Percentiles rank a stretch among this genome's conserved stretches.
phyloP scores from a whole-genome alignment of 2,888 invertebrate genomes.

The Tenthredo distinguenda region DNA sequence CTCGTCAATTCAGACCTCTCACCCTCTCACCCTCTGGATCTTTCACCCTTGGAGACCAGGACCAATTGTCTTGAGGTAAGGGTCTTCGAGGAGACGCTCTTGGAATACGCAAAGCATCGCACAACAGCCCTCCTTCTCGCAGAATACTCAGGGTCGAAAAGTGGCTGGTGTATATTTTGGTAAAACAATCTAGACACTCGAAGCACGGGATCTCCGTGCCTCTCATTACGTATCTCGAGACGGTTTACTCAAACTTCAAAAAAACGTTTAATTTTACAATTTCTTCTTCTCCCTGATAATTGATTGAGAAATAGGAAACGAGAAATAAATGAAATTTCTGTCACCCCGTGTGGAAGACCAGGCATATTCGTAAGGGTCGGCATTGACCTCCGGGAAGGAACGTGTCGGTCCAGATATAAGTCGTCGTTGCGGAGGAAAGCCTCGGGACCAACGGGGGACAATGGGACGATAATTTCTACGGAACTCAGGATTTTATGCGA shows the following conservation, averaged over 20 bases:
- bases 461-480: constrained; percentile 42
- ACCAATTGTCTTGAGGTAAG: constrained; percentile 27
- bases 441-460: constrained; percentile 3
- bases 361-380: background rate
- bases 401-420: constrained; percentile 10
- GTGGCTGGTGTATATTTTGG: background rate
- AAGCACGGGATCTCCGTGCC: background rate
- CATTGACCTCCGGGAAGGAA: constrained; percentile 26
- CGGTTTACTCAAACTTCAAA: background rate
- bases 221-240: background rate
- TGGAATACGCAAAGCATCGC: constrained; percentile 15
- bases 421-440: constrained; percentile 7
- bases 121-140: background rate
- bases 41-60: background rate
- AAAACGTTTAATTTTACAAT: background rate
- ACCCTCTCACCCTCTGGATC: background rate
- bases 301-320: background rate
- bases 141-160: background rate
- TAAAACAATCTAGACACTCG: background rate
- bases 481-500: constrained; percentile 38
- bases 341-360: background rate
- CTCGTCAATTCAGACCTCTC: background rate
- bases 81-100: constrained; percentile 24
- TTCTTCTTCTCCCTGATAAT: background rate
- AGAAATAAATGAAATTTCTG: background rate